A percentile compares a stretch with the other conserved stretches of the same genome.
These are phyloP conservation scores for Leptatherina wallacei DNA, from an alignment of 2,797 vertebrate species.

Conservation along the genomic window DNA sequence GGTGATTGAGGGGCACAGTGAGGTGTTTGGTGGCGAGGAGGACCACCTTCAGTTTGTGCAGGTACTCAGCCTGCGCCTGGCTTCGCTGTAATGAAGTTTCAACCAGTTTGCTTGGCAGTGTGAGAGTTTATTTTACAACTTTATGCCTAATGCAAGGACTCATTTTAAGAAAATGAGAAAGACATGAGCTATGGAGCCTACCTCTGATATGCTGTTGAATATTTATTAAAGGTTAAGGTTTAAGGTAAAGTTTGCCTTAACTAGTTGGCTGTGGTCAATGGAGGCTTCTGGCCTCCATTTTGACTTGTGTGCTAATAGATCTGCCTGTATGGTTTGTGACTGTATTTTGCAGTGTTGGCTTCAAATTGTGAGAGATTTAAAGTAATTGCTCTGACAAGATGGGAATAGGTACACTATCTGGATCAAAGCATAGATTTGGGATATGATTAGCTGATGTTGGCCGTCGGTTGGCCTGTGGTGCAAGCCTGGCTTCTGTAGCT, in stretches of 20 bases:
- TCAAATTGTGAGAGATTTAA: slow-evolving; percentile 14
- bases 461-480: slow-evolving; percentile 66
- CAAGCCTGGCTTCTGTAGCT: slow-evolving; percentile 92
- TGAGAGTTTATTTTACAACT: slow-evolving; percentile 32
- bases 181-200: slow-evolving; percentile 7
- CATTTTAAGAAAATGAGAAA: not conserved
- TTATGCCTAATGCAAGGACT: slow-evolving; percentile 25
- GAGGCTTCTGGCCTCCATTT: slow-evolving; percentile 12
- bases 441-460: slow-evolving; percentile 42
- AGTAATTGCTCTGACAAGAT: not conserved
- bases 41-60: slow-evolving; percentile 99
- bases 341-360: slow-evolving; percentile 44
- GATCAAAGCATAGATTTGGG: slow-evolving; percentile 25
- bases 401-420: slow-evolving; percentile 14
- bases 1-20: slow-evolving; percentile 95
- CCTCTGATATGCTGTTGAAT: slow-evolving; percentile 45
- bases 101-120: slow-evolving; percentile 42
- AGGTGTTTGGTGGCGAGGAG: slow-evolving; percentile 98
- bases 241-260: not conserved
- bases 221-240: not conserved
- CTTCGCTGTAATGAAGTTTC: slow-evolving; percentile 37
- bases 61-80: slow-evolving; percentile 87
- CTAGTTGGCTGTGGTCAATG: not conserved
- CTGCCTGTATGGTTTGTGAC: slow-evolving; percentile 21
- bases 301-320: slow-evolving; percentile 23